Evolutionary conservation across 2,797 vertebrate species (phyloP).

Genomic region (Melanotaenia maccullochi): DNA sequence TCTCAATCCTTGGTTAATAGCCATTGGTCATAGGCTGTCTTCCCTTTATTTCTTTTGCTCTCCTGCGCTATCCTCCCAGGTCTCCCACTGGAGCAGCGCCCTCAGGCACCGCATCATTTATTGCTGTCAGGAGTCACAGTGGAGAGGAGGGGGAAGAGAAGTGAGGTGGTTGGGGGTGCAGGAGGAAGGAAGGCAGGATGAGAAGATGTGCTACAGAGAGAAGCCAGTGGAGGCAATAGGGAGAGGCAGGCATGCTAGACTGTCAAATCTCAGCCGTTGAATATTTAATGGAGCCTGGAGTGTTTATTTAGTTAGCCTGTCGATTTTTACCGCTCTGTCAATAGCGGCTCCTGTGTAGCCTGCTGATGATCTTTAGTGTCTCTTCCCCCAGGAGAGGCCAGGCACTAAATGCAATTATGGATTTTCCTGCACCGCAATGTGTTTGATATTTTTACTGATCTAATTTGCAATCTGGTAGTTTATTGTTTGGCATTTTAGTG

Average conservation of each 20-base stretch:
- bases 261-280: constrained; percentile 98
- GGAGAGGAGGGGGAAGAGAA: constrained; percentile 38
- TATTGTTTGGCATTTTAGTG: constrained; percentile 99
- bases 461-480: constrained; percentile 99
- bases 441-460: constrained; percentile 99
- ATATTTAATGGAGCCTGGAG: constrained; percentile 98
- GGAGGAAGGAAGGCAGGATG: constrained; percentile 47
- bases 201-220: constrained; percentile 76
- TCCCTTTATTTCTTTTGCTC: constrained; percentile 76
- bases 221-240: constrained; percentile 73
- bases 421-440: constrained; percentile 97
- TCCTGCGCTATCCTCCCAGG: constrained; percentile 80
- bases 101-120: constrained; percentile 86
- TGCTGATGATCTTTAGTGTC: constrained; percentile 97
- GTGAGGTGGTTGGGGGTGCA: constrained; percentile 16
- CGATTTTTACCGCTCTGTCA: constrained; percentile 99
- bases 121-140: constrained; percentile 82
- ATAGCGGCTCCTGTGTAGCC: constrained; percentile 95
- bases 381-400: constrained; percentile 90
- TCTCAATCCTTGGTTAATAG: constrained; percentile 80
- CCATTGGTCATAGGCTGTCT: constrained; percentile 83
- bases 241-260: constrained; percentile 82
- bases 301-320: constrained; percentile 99
- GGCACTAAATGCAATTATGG: constrained; percentile 99
- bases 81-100: constrained; percentile 80